These are phyloP conservation scores for Polyploca ridens DNA, from an alignment of 2,888 invertebrate species.

Conservation along the genomic window DNA sequence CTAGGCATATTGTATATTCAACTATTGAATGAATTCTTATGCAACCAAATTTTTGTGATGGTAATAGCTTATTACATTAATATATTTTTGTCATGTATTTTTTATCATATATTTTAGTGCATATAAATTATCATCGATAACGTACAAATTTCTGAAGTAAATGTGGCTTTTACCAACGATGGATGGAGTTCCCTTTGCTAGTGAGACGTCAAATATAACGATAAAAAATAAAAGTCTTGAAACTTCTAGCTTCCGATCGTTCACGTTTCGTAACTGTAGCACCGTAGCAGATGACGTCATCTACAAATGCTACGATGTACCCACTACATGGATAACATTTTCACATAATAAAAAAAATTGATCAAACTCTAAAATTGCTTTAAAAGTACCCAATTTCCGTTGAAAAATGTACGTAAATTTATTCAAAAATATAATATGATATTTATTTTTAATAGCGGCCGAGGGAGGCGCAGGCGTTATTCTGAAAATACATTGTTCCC, in stretches of 20 bases:
- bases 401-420: background rate
- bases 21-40: too few species aligned
- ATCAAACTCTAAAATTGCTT: background rate
- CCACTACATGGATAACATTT: too few species aligned
- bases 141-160: background rate
- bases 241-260: too few species aligned
- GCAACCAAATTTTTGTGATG: too few species aligned
- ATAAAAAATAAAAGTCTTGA: too few species aligned
- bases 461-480: constrained; percentile 41
- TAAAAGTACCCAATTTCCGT: background rate
- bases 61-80: too few species aligned
- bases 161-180: background rate
- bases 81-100: too few species aligned
- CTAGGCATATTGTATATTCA: too few species aligned
- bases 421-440: constrained; percentile 35
- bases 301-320: background rate
- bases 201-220: too few species aligned
- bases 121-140: too few species aligned
- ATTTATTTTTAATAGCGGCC: constrained; percentile 52
- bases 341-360: too few species aligned
- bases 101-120: too few species aligned
- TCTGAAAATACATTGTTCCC: constrained; percentile 61
- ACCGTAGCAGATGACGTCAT: constrained; percentile 3
- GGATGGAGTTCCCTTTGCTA: background rate
- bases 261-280: background rate